Percentiles rank a stretch among this genome's conserved stretches.
Evolutionary conservation across 2,888 invertebrate species (phyloP).

Genomic region (Drosophila testacea): DNA sequence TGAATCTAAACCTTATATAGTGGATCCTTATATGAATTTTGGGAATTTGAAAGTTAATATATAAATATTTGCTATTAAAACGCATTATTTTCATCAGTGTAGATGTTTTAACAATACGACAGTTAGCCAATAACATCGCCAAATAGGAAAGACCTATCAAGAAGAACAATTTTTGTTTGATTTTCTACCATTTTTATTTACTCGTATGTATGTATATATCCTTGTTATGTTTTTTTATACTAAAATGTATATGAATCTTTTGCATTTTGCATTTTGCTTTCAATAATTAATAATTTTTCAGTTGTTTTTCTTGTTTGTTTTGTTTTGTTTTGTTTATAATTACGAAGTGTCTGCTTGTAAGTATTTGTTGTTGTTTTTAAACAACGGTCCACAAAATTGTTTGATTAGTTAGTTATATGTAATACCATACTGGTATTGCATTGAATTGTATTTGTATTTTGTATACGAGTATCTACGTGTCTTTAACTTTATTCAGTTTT

Average conservation of each 20-base stretch:
- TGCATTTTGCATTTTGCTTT: slow-evolving; percentile 31
- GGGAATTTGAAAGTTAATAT: too few species aligned
- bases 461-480: slow-evolving; percentile 37
- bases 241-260: slow-evolving; percentile 49
- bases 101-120: too few species aligned
- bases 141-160: too few species aligned
- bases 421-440: slow-evolving; percentile 28
- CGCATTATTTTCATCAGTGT: too few species aligned
- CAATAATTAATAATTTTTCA: slow-evolving; percentile 15
- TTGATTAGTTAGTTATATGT: slow-evolving; percentile 41
- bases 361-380: slow-evolving; percentile 27
- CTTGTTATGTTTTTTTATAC: slow-evolving; percentile 44
- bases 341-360: slow-evolving; percentile 18
- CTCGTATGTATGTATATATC: slow-evolving; percentile 44
- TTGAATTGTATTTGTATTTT: slow-evolving; percentile 22
- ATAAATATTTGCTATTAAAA: too few species aligned
- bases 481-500: slow-evolving; percentile 40
- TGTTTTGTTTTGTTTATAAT: slow-evolving; percentile 39
- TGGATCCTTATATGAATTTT: too few species aligned
- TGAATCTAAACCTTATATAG: too few species aligned
- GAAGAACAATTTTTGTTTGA: slow-evolving; percentile 23
- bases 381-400: slow-evolving; percentile 49
- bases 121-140: background rate
- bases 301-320: slow-evolving; percentile 14
- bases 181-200: slow-evolving; percentile 54